These are phyloP conservation scores for Oxyruncus cristatus DNA, from an alignment of 2,113 vertebrate genomes.

Conservation along the genomic window DNA sequence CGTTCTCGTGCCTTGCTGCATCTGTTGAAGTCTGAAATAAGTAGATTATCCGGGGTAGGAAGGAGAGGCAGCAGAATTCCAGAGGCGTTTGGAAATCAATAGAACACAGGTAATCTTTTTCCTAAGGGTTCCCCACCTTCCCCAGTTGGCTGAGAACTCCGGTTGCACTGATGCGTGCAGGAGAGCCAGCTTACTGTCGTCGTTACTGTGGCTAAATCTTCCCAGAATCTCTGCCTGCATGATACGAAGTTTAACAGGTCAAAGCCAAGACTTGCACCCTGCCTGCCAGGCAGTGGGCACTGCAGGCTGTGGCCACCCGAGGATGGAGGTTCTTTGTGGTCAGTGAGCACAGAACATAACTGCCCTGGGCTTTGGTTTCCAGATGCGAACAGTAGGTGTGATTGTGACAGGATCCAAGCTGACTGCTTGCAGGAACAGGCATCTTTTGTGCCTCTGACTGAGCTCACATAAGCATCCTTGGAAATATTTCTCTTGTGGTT, in stretches of 20 bases:
- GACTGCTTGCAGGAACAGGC: neutral
- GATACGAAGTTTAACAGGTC: neutral
- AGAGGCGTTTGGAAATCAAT: neutral
- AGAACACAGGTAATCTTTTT: neutral
- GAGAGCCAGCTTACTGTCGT: neutral
- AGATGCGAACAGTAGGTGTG: neutral
- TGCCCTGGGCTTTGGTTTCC: neutral
- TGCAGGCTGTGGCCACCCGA: rapidly evolving
- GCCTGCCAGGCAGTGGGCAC: neutral
- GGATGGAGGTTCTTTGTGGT: neutral
- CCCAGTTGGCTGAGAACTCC: rapidly evolving
- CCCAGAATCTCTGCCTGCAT: neutral
- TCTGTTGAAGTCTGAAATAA: neutral
- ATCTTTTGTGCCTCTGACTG: neutral
- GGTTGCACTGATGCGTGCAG: neutral
- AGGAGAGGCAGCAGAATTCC: neutral
- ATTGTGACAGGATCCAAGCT: neutral
- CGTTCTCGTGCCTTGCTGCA: neutral
- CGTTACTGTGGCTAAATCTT: neutral
- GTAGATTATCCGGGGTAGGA: neutral
- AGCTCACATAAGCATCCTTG: neutral
- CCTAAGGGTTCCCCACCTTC: neutral
- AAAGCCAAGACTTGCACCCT: neutral
- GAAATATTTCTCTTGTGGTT: neutral
- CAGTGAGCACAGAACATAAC: neutral